phyloP scores from a whole-genome alignment of 2,113 vertebrate species.

The Origma solitaria region DNA sequence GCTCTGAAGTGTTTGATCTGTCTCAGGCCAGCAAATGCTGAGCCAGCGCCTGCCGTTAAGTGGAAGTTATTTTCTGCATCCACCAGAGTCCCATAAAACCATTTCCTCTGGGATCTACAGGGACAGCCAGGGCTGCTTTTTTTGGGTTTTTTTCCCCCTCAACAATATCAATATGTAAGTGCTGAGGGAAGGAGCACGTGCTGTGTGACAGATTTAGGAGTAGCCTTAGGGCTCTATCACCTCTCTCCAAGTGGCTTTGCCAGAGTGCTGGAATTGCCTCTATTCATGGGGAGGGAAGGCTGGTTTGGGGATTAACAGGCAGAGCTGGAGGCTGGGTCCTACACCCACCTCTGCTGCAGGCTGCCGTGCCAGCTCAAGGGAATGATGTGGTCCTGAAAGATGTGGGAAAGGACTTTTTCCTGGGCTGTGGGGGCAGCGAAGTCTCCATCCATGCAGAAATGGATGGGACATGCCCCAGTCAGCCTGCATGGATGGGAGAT shows the following conservation, averaged over 20 bases:
- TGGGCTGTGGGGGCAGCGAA: neutral
- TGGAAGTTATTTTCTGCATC: conserved; percentile 51
- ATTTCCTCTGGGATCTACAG: conserved; percentile 25
- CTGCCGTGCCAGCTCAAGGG: neutral
- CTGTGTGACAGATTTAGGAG: conserved; percentile 18
- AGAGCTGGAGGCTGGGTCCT: neutral
- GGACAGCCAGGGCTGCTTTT: neutral
- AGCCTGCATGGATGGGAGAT: neutral
- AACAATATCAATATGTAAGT: neutral
- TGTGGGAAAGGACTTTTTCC: neutral
- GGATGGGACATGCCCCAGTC: neutral
- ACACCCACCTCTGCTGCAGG: neutral
- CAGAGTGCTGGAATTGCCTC: neutral
- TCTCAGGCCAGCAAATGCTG: neutral
- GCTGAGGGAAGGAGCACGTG: neutral
- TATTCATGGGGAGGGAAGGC: neutral
- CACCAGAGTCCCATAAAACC: conserved; percentile 34
- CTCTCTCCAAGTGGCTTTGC: neutral
- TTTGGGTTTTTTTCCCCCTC: neutral
- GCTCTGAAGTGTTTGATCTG: conserved; percentile 37
- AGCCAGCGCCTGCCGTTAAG: conserved; percentile 31
- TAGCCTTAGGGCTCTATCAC: neutral
- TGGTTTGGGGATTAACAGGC: neutral
- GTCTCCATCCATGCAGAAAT: neutral
- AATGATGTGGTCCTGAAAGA: neutral